Evolutionary conservation across 1,140 invertebrate genomes (phyloP), one percentile per base, ranked within the genome.

Genomic region (Drosophila neocordata): DNA sequence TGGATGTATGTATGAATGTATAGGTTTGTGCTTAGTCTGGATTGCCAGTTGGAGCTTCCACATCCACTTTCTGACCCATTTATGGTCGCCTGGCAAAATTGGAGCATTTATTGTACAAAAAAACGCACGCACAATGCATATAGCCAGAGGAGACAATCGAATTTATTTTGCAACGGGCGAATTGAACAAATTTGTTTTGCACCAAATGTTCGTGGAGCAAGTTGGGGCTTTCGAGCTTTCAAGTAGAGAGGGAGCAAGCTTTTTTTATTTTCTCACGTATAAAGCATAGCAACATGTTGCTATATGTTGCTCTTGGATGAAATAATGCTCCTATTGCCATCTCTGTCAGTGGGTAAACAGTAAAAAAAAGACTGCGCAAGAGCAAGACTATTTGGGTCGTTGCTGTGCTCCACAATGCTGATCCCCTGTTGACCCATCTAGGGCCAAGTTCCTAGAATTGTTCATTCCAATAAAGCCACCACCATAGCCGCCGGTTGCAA

Each of bases 381-480:
- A 69, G 35, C 60, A n/a, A 27, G 44, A 44, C 27, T 56, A 76
- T 81, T 85, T 70, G 69, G 82, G 81, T 77, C 81, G 73, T 69
- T 60, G 56, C 38, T 48, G 31, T 57, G 58, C 57, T 58, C 35
- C 6, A 12, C 12, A 2, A 57, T 76, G 55, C 74, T 91, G 89
- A 9, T 59, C 74, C 79, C 89, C 89, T 90, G 73, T 11, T 91
- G 37, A 27, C 55, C 65, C 79, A 75, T 91, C 89, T 91, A 90
- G 84, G 76, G 89, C 41, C 85, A 91, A 89, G 89, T 91, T 91
- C 89, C 89, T 91, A 90, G 89, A 90, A 90, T 31, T 91, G 89
- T 89, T 90, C 82, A 88, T 87, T 87, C 82, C 82, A 87, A 87
- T 87, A 73, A 48, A 79, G 78, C 73, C 76, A 74, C 59, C 58